Evolutionary conservation across 1,140 invertebrate genomes (phyloP).

Genomic region (Watersipora subatra): DNA sequence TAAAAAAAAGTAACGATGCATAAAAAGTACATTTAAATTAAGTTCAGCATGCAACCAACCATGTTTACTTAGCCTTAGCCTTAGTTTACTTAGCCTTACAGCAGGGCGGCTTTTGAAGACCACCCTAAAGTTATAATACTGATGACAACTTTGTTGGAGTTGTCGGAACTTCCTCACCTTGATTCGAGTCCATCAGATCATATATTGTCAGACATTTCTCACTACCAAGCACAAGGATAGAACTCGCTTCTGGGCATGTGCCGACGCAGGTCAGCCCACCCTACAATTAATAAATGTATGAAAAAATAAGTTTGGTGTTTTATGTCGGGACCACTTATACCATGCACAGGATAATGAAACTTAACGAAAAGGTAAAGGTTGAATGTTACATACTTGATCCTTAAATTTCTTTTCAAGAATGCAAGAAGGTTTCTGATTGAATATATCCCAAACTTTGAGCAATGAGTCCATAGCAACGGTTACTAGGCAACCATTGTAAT

Average conservation of each 20-base stretch:
- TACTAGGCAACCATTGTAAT: constrained; percentile 55
- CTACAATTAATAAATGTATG: constrained; percentile 10
- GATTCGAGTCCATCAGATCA: constrained; percentile 46
- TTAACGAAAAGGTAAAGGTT: constrained; percentile 12
- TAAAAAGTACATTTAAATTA: too few species aligned
- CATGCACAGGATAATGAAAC: constrained; percentile 21
- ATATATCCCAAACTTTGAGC: constrained; percentile 65
- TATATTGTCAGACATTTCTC: constrained; percentile 64
- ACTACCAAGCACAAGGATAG: constrained; percentile 63
- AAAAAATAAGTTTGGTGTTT: constrained; percentile 40
- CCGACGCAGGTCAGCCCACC: constrained; percentile 59
- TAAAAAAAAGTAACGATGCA: too few species aligned
- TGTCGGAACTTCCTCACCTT: too few species aligned
- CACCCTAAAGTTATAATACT: too few species aligned
- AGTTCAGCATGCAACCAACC: too few species aligned
- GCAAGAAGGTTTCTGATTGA: constrained; percentile 29
- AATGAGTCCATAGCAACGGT: constrained; percentile 57
- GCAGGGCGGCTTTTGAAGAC: too few species aligned
- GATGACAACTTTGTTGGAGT: too few species aligned
- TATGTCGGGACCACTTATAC: constrained; percentile 17
- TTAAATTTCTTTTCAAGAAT: constrained; percentile 29
- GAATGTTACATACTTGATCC: constrained; percentile 21
- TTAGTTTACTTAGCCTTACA: too few species aligned
- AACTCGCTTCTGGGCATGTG: constrained; percentile 63
- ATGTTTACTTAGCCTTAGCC: too few species aligned